Evolutionary conservation across 2,113 vertebrate species (phyloP).

Genomic region (Tretioscincus oriximinensis): DNA sequence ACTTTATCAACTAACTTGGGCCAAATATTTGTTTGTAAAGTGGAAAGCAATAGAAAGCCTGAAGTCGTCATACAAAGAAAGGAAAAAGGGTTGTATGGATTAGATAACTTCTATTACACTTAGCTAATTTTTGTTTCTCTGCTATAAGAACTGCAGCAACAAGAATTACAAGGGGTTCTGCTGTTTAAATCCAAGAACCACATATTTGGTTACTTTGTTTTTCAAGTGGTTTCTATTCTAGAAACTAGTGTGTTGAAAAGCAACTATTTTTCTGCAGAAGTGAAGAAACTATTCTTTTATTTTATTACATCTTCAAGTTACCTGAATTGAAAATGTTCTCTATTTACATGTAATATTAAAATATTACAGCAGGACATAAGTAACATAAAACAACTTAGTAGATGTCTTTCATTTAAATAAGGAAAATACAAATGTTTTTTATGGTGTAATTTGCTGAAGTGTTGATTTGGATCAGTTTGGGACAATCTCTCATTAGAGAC

Average conservation of each 20-base stretch:
- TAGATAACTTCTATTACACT: background rate
- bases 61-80: too few species aligned
- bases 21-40: too few species aligned
- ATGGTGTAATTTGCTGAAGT: background rate
- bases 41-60: too few species aligned
- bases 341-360: conserved; percentile 5
- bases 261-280: background rate
- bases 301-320: background rate
- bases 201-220: too few species aligned
- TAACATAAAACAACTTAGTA: conserved; percentile 19
- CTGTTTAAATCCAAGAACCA: too few species aligned
- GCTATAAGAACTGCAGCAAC: background rate
- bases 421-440: conserved; percentile 16
- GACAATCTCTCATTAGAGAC: conserved; percentile 20
- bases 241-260: background rate
- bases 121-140: background rate
- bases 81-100: too few species aligned
- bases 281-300: conserved; percentile 4
- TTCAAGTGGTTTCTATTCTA: too few species aligned
- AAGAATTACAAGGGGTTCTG: too few species aligned
- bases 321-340: conserved; percentile 15
- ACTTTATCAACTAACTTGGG: too few species aligned
- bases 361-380: conserved; percentile 40
- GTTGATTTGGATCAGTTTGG: background rate
- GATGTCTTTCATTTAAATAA: conserved; percentile 28